Percentiles rank a stretch among this genome's conserved stretches.
phyloP scores from a whole-genome alignment of 2,797 vertebrate species.

The Danio tinwini region DNA sequence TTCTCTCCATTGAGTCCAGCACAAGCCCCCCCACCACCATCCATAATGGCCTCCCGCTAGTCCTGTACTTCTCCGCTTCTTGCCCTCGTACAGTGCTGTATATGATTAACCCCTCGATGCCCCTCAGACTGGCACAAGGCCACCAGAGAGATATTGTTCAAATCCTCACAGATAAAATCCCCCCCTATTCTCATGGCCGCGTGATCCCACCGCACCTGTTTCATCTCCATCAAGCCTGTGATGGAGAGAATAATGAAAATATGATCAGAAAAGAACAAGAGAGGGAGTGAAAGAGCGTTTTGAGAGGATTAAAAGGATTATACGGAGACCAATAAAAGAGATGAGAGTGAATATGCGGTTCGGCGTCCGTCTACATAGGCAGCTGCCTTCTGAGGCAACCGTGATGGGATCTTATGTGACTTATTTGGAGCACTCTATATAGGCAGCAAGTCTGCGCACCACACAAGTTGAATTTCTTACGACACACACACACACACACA shows the following conservation, averaged over 20 bases:
- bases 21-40: slow-evolving; percentile 14
- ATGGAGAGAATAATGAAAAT: slow-evolving; percentile 35
- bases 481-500: background rate
- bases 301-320: slow-evolving; percentile 57
- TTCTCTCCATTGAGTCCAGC: slow-evolving; percentile 35
- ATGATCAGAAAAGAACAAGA: background rate
- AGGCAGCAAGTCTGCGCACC: background rate
- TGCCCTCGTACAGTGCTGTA: slow-evolving; percentile 44
- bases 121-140: slow-evolving; percentile 31
- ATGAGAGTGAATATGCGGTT: background rate
- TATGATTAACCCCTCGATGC: slow-evolving; percentile 44
- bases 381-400: background rate
- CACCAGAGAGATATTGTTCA: slow-evolving; percentile 36
- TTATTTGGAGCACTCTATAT: slow-evolving; percentile 11
- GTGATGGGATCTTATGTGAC: slow-evolving; percentile 17
- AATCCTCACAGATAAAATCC: slow-evolving; percentile 45
- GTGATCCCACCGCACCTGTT: slow-evolving; percentile 32
- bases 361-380: background rate
- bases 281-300: slow-evolving; percentile 7
- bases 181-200: background rate
- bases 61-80: slow-evolving; percentile 35
- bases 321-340: slow-evolving; percentile 36
- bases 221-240: slow-evolving; percentile 4
- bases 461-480: background rate
- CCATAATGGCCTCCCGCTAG: slow-evolving; percentile 52